phyloP scores from a whole-genome alignment of 2,888 invertebrate genomes.

The Slavum lentiscoides region DNA sequence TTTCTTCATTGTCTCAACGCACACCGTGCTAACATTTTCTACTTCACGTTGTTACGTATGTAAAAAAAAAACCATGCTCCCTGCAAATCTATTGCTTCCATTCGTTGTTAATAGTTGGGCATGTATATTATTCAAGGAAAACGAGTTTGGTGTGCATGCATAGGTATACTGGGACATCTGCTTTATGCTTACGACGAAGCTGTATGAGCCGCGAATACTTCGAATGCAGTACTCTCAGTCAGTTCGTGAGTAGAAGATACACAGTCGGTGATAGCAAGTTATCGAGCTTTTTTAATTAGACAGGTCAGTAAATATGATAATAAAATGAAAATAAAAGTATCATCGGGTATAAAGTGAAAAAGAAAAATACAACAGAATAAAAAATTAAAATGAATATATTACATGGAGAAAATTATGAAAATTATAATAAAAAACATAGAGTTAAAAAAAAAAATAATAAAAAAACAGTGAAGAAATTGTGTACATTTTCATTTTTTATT shows the following conservation, averaged over 20 bases:
- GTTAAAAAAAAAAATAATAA: too few species aligned
- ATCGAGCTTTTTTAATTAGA: constrained; percentile 10
- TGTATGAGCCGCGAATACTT: not conserved
- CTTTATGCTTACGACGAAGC: not conserved
- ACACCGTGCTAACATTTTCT: too few species aligned
- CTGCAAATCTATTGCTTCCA: not conserved
- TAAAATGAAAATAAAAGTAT: not conserved
- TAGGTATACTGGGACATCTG: constrained; percentile 18
- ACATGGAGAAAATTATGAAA: too few species aligned
- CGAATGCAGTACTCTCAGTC: not conserved
- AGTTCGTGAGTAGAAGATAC: not conserved
- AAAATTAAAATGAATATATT: too few species aligned
- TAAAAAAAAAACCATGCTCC: too few species aligned
- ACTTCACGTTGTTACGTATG: too few species aligned
- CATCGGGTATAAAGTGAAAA: too few species aligned
- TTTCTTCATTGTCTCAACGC: too few species aligned
- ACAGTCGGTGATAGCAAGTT: not conserved
- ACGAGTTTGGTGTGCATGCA: constrained; percentile 1
- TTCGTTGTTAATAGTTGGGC: not conserved
- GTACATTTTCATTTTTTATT: too few species aligned
- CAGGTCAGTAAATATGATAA: constrained; percentile 18
- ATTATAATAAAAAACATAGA: too few species aligned
- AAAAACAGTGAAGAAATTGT: too few species aligned
- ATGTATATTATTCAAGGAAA: constrained; percentile 22
- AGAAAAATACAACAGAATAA: too few species aligned